Evolutionary conservation across 2,797 vertebrate genomes (phyloP).

Genomic region (Chelon labrosus): DNA sequence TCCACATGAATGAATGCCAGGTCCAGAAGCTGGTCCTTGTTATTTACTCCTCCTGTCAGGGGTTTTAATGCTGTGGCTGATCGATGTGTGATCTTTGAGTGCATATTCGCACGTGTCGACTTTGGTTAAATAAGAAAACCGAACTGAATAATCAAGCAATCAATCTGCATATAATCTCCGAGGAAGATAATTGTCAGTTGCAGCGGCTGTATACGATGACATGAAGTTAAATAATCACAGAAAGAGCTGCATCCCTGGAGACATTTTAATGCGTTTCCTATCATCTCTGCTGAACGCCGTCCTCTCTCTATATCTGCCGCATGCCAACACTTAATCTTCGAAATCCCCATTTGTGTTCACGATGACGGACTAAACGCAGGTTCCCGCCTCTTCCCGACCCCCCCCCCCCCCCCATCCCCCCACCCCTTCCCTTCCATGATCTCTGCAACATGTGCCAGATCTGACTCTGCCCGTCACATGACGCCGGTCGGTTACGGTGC

Average conservation of each 20-base stretch:
- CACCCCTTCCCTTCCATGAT: conserved; percentile 12
- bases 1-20: no score
- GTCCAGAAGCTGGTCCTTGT: no score
- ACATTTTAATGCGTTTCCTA: not conserved
- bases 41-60: no score
- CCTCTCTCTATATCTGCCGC: conserved; percentile 20
- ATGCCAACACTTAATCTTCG: conserved; percentile 56
- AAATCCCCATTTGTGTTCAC: conserved; percentile 55
- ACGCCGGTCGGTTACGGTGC: not conserved
- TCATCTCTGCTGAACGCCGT: conserved; percentile 29
- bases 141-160: not conserved
- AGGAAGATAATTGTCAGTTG: not conserved
- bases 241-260: not conserved
- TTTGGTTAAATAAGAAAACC: not conserved
- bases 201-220: not conserved
- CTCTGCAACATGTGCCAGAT: conserved; percentile 3
- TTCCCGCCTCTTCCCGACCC: conserved; percentile 5
- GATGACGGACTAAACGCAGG: conserved; percentile 21
- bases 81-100: no score
- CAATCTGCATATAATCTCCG: not conserved
- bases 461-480: conserved; percentile 5
- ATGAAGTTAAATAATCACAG: not conserved
- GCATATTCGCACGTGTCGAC: not conserved
- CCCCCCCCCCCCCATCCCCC: not conserved
- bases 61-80: no score